These are phyloP conservation scores for Amiota mariae DNA, from an alignment of 2,888 invertebrate species.

Conservation along the genomic window DNA sequence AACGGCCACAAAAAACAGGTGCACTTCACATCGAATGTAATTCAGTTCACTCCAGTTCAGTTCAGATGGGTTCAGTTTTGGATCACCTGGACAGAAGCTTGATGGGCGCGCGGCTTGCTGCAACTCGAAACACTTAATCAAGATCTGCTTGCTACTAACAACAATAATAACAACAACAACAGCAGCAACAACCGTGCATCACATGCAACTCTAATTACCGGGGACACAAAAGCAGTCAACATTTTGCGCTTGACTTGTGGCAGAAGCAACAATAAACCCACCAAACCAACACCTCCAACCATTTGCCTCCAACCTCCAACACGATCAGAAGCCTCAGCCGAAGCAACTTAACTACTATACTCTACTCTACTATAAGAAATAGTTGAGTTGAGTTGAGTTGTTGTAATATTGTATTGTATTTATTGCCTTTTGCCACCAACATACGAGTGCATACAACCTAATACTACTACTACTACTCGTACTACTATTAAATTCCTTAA, in stretches of 20 bases:
- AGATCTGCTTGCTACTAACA: constrained; percentile 44
- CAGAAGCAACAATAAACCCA: constrained; percentile 15
- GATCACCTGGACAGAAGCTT: neutral
- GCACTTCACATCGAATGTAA: constrained; percentile 62
- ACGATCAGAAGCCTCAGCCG: too few relatives aligned
- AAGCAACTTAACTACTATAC: too few relatives aligned
- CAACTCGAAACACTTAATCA: constrained; percentile 54
- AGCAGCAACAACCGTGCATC: constrained; percentile 29
- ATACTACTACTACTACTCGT: too few relatives aligned
- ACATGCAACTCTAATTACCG: constrained; percentile 66
- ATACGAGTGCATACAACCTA: too few relatives aligned
- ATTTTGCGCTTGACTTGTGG: constrained; percentile 66
- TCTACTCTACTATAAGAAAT: too few relatives aligned
- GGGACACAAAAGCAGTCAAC: constrained; percentile 68
- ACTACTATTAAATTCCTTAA: too few relatives aligned
- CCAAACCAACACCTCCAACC: neutral
- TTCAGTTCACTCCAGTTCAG: constrained; percentile 43
- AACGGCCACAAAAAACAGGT: constrained; percentile 54
- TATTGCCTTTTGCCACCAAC: too few relatives aligned
- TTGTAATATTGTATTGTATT: too few relatives aligned
- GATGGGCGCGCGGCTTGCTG: neutral
- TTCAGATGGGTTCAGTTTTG: neutral
- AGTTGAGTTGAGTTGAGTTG: too few relatives aligned
- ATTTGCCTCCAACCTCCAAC: neutral
- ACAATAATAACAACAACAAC: constrained; percentile 12